Conservation (phyloP, 2,113 vertebrate genomes). For the Willisornis vidua region DNA sequence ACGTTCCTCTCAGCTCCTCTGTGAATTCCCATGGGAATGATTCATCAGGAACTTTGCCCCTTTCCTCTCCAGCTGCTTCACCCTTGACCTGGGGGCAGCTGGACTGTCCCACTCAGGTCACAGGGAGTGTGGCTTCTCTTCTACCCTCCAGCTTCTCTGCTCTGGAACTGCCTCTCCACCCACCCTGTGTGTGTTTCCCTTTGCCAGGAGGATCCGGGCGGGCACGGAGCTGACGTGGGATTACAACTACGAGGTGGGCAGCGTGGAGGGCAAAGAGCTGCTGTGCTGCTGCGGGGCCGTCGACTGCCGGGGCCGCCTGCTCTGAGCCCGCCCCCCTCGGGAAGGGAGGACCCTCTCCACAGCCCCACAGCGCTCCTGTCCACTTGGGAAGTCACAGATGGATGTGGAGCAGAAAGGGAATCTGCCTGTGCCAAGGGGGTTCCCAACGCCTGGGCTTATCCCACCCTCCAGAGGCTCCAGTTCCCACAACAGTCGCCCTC, state of each 20-base stretch:
- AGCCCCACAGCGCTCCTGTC: rapidly evolving
- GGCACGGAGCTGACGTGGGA: conserved; percentile 98
- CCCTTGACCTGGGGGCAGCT: rapidly evolving
- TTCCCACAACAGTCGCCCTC: rapidly evolving
- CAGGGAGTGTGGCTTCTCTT: neutral
- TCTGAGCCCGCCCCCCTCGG: conserved; percentile 58
- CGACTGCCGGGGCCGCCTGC: conserved; percentile 90
- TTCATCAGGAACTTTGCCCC: neutral
- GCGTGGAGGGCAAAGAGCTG: conserved; percentile 95
- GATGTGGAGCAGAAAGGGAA: rapidly evolving
- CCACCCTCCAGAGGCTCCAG: neutral
- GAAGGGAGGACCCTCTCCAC: rapidly evolving
- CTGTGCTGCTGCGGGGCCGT: conserved; percentile 98
- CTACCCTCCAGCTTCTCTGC: rapidly evolving
- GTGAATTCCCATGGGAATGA: neutral
- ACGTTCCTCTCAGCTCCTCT: neutral
- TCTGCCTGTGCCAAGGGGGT: neutral
- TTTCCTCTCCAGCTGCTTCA: neutral
- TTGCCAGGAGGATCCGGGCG: conserved; percentile 88
- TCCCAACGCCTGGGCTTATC: neutral
- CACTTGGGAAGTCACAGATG: neutral
- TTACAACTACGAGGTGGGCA: conserved; percentile 98
- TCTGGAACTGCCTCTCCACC: rapidly evolving
- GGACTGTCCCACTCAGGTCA: rapidly evolving
- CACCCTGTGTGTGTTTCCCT: rapidly evolving